Base-by-base conservation (phyloP, 1,140 invertebrate species). In the Amyelois transitella region DNA sequence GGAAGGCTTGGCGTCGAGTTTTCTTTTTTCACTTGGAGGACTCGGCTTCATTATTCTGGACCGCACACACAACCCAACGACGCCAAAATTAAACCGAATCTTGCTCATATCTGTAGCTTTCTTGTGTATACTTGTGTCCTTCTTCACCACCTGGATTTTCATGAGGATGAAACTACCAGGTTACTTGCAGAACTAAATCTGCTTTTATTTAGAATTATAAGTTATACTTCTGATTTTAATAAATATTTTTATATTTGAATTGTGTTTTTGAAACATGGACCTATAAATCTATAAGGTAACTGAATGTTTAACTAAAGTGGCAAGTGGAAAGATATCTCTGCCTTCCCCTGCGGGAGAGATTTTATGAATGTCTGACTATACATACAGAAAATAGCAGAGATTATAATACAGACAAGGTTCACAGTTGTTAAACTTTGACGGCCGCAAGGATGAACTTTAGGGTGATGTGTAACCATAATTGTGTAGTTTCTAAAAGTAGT, bases 151-250 rank as follows among this genome's bases (percentile, higher is more conserved):
- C 60, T 97, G 97, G 93, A 95, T 99, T 50, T 99, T 99, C 75
- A 99, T 99, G 98, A 92, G 96, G 74, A 99, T 99, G 95, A 99
- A 99, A 90, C 82, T 99, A 60, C 98, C 98, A 90, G 92, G 92
- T 32, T 93, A 93, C 74, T 75, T 93, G 58, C 92, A 92, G 60
- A 90, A 89, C 62, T 91, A 83, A 68, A 55, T 44, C 49, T 43
- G 22, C 61, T 63, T 67, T 61, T 60, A 60, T 72, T 32, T 32
- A 55, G 38, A 54, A 48, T 60, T 53, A 17, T 59, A 53, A 44
- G 43, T 12, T 32, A 21, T 48, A 21, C 8, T 12, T 45, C 14
- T 76, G 75, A 68, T 65, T 79, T 75, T 58, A 77, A 72, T 75
- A 77, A 76, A 77, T 79, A 71, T 78, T 75, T 80, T 81, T 78